These are phyloP conservation scores for Drosophila orena DNA, from an alignment of 1,140 invertebrate genomes.

Conservation along the genomic window DNA sequence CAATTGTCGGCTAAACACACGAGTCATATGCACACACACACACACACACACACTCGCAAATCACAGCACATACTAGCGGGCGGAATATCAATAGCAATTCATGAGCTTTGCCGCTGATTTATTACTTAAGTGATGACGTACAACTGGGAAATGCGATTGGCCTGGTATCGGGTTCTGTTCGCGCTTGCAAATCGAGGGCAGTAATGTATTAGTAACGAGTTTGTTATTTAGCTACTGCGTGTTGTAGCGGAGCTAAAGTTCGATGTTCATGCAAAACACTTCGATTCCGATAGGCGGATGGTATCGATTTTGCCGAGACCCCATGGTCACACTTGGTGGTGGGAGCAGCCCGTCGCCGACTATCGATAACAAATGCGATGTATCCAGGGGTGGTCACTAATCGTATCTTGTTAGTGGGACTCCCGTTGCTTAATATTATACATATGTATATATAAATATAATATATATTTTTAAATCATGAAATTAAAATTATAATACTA, in stretches of 20 bases:
- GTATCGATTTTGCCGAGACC: neutral
- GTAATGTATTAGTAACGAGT: slow-evolving; percentile 36
- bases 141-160: slow-evolving; percentile 13
- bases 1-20: slow-evolving; percentile 72
- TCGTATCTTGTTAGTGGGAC: neutral
- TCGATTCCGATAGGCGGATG: slow-evolving; percentile 4
- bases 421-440: neutral
- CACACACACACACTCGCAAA: slow-evolving; percentile 15
- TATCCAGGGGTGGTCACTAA: neutral
- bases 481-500: too few relatives aligned
- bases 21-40: slow-evolving; percentile 61
- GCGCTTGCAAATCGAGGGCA: slow-evolving; percentile 29
- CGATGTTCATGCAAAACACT: slow-evolving; percentile 25
- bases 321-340: neutral
- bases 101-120: slow-evolving; percentile 15
- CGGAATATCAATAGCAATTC: slow-evolving; percentile 13
- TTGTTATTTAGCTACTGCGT: slow-evolving; percentile 34
- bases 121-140: slow-evolving; percentile 23
- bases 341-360: neutral
- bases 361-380: neutral
- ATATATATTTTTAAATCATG: too few relatives aligned
- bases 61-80: slow-evolving; percentile 35
- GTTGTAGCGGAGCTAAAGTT: slow-evolving; percentile 14
- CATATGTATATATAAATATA: too few relatives aligned
- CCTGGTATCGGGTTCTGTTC: slow-evolving; percentile 17